These are phyloP conservation scores for Oscheius sp. DNA, from an alignment of 2,888 invertebrate species.

Conservation along the genomic window DNA sequence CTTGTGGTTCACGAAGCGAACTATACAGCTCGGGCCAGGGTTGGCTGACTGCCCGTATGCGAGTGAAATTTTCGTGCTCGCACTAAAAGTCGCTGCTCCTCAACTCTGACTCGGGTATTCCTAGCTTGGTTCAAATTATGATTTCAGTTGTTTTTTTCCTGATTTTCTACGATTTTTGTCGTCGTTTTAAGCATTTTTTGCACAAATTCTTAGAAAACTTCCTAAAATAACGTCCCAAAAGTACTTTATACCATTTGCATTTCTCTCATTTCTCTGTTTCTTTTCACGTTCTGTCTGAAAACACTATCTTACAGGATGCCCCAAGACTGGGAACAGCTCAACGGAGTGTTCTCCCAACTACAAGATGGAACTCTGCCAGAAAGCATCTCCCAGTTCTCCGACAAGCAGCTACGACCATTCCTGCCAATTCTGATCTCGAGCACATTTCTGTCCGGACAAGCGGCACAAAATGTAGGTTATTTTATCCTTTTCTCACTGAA, in stretches of 20 bases:
- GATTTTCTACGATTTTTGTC: too few species aligned
- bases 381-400: conserved; percentile 19
- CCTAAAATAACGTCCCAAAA: not conserved
- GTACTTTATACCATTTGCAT: not conserved
- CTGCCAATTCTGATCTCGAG: conserved; percentile 28
- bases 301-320: conserved; percentile 9
- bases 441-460: not conserved
- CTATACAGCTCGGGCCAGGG: too few species aligned
- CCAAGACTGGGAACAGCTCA: not conserved
- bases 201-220: too few species aligned
- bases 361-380: conserved; percentile 23
- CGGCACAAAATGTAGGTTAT: not conserved
- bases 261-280: not conserved
- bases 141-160: too few species aligned
- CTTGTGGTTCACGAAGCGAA: too few species aligned
- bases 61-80: too few species aligned
- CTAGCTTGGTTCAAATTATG: not conserved
- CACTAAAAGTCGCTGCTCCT: too few species aligned
- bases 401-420: conserved; percentile 28
- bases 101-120: too few species aligned
- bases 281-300: not conserved
- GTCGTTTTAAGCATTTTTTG: too few species aligned
- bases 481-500: not conserved
- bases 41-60: too few species aligned
- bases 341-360: conserved; percentile 14